Percentiles rank a stretch among this genome's conserved stretches.
Evolutionary conservation across 2,888 invertebrate genomes (phyloP).

Genomic region (Thelaira solivaga): DNA sequence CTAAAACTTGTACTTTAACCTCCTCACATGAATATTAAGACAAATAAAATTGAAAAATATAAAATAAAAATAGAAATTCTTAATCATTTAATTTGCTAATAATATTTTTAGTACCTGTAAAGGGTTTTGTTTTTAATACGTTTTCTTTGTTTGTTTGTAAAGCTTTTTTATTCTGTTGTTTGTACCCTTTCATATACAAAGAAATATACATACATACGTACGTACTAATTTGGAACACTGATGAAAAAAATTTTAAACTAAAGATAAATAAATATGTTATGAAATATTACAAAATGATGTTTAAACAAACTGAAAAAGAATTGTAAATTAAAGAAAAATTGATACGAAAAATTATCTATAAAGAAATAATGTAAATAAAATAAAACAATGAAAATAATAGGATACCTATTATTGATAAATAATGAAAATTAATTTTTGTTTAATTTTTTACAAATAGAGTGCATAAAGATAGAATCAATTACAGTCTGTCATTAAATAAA

Average conservation of each 20-base stretch:
- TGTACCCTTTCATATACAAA: neutral
- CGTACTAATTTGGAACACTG: neutral
- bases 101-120: constrained; percentile 31
- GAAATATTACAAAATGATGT: neutral
- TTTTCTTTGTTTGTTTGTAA: constrained; percentile 15
- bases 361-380: constrained; percentile 1
- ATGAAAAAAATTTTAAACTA: no score
- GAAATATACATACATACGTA: neutral
- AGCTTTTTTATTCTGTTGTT: constrained; percentile 16
- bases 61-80: neutral
- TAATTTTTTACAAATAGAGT: no score
- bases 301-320: neutral
- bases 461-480: no score
- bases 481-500: no score
- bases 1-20: constrained; percentile 40
- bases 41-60: neutral
- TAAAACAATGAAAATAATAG: no score
- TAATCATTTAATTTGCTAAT: constrained; percentile 28
- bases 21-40: constrained; percentile 2
- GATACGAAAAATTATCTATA: neutral
- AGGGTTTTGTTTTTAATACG: neutral
- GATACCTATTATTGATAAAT: no score
- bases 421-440: no score
- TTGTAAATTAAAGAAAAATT: constrained; percentile 13
- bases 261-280: no score